Evolutionary conservation across 2,888 invertebrate species (phyloP).

Genomic region (Neelides folsomi): DNA sequence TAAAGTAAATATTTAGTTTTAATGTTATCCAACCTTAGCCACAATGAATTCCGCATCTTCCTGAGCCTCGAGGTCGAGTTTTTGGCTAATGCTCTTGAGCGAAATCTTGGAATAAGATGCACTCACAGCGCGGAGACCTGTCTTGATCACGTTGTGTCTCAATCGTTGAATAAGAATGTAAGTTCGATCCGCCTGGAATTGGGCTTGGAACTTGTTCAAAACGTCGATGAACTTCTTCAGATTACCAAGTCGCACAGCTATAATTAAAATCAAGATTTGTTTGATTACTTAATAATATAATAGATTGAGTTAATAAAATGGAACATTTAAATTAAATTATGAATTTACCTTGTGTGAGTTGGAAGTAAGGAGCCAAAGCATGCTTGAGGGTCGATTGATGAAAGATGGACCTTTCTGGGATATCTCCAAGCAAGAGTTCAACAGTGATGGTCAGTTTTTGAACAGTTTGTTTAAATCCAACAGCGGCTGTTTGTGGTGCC

Average conservation of each 20-base stretch:
- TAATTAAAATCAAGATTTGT: slow-evolving; percentile 13
- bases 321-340: too few relatives aligned
- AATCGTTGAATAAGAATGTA: slow-evolving; percentile 89
- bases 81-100: slow-evolving; percentile 83
- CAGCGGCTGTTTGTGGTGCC: slow-evolving; percentile 94
- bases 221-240: slow-evolving; percentile 87
- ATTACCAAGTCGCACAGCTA: slow-evolving; percentile 83
- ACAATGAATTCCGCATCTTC: slow-evolving; percentile 99
- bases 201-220: slow-evolving; percentile 73
- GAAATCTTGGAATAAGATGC: slow-evolving; percentile 92
- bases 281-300: neutral
- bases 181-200: slow-evolving; percentile 87
- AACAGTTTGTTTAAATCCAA: slow-evolving; percentile 93
- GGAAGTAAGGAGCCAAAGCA: slow-evolving; percentile 87
- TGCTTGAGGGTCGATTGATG: slow-evolving; percentile 77
- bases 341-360: slow-evolving; percentile 65
- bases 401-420: slow-evolving; percentile 91
- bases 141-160: slow-evolving; percentile 97
- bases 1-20: slow-evolving; percentile 1
- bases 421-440: slow-evolving; percentile 87
- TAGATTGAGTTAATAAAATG: too few relatives aligned
- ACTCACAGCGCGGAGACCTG: slow-evolving; percentile 90
- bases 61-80: slow-evolving; percentile 81
- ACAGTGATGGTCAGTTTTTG: slow-evolving; percentile 91
- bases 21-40: slow-evolving; percentile 52